Base-by-base conservation (phyloP, 1,140 invertebrate species). In the Neodiprion virginianus region DNA sequence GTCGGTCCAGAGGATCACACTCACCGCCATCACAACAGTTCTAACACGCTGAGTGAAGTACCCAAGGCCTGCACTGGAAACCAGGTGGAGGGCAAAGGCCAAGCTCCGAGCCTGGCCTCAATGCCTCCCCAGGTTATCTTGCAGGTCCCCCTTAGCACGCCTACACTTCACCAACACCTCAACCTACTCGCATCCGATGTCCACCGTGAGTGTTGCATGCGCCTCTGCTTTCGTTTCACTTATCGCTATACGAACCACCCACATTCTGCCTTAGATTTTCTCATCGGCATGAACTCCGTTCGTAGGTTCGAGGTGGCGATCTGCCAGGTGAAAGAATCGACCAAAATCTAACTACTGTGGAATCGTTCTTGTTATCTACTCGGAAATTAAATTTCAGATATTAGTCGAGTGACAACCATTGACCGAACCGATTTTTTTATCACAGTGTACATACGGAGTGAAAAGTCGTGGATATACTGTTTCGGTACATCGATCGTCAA, bases 171-270 rank as follows among this genome's bases (percentile, higher is more conserved):
- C 90, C 91, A 90, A 90, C 89, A 90, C 89, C 88, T 86, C 83
- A 91, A 91, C 90, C 88, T 90, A 90, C 89, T 91, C 90, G 89
- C 90, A 90, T 91, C 91, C 84, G 88, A 92, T 92, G 89, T 92
- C 90, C 85, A 87, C 85, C 92, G 93, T 94, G 93, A 94, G 92
- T 94, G 92, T 92, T 90, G 89, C 90, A 87, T 88, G 87, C 87
- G 86, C 87, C 81, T 84, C 74, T 84, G 82, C 85, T 87, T 76
- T 80, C 80, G 79, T 80, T 76, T 68, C 78, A 79, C 74, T 61
- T 61, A 40, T 40, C 2, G 28, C 2, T 40, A 2, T 5, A 40
- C 5, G 28, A 40, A 40, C 28, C 28, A 40, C 5, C 28, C 28
- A 40, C 28, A 40, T 40, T 40, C 28, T 40, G 28, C 28, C 28